These are phyloP conservation scores for Atethmia centrago DNA, from an alignment of 2,888 invertebrate species.

Conservation along the genomic window DNA sequence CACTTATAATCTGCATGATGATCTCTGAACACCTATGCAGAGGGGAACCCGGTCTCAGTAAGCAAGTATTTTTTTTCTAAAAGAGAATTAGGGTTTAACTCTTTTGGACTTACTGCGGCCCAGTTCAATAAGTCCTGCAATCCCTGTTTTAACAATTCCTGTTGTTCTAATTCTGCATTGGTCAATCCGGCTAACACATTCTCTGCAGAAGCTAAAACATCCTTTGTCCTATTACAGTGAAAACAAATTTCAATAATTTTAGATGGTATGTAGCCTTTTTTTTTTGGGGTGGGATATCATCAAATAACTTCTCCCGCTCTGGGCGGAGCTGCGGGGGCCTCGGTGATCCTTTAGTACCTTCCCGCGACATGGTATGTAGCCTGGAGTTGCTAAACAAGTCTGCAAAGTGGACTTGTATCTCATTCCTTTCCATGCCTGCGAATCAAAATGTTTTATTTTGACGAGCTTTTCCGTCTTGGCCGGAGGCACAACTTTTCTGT, in stretches of 20 bases:
- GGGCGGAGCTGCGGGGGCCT: too few species aligned
- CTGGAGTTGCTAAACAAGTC: neutral
- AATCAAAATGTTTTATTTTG: neutral
- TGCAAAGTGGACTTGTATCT: neutral
- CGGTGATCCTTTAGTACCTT: too few species aligned
- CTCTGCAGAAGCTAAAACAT: neutral
- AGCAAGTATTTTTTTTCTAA: neutral
- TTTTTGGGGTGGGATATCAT: too few species aligned
- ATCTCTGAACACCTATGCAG: neutral
- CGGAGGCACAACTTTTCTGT: neutral
- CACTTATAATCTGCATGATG: neutral
- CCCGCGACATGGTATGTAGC: too few species aligned
- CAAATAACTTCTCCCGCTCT: too few species aligned
- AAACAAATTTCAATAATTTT: too few species aligned
- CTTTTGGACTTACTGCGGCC: neutral
- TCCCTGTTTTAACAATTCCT: conserved; percentile 1
- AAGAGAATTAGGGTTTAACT: neutral
- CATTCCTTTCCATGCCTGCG: neutral
- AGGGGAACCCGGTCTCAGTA: neutral
- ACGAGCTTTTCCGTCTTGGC: neutral
- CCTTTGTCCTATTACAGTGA: neutral
- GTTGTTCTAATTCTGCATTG: neutral
- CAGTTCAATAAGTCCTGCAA: neutral
- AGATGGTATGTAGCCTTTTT: too few species aligned
- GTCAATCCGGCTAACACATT: neutral